A percentile compares a stretch with the other conserved stretches of the same genome.
These are phyloP conservation scores for Puma concolor DNA, from an alignment of 2,113 vertebrate species.

Conservation along the genomic window DNA sequence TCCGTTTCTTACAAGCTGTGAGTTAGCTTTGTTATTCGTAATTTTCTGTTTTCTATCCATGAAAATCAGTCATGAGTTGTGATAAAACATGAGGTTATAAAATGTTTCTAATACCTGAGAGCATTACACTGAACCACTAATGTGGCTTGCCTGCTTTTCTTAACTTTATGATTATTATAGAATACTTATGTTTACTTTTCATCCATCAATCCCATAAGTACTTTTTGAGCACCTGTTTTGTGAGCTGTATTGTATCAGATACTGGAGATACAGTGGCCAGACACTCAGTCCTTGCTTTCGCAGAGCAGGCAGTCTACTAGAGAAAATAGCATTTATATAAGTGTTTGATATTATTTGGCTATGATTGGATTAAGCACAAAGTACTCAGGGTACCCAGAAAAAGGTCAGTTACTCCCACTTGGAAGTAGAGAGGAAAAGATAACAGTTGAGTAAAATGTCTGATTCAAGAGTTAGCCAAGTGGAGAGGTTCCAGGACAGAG, in stretches of 20 bases:
- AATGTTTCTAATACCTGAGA: neutral
- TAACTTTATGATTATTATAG: neutral
- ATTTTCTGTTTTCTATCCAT: neutral
- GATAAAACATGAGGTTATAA: neutral
- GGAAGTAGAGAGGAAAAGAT: neutral
- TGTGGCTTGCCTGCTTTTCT: neutral
- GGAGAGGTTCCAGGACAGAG: neutral
- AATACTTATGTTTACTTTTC: neutral
- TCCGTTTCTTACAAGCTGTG: conserved; percentile 91
- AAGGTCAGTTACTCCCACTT: neutral
- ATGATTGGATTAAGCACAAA: neutral
- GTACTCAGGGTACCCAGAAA: neutral
- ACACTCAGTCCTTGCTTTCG: neutral
- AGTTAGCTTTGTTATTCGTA: conserved; percentile 79
- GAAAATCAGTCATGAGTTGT: neutral
- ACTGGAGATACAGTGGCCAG: neutral
- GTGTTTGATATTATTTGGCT: neutral
- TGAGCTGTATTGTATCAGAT: neutral
- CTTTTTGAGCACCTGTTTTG: conserved; percentile 16
- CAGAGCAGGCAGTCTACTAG: neutral
- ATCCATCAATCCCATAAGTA: neutral
- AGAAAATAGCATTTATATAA: neutral
- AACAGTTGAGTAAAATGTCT: neutral
- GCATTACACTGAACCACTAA: neutral
- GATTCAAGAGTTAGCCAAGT: neutral